Percentiles rank a stretch among this genome's conserved stretches.
phyloP scores from a whole-genome alignment of 2,888 invertebrate genomes.

The Troides oblongomaculatus region DNA sequence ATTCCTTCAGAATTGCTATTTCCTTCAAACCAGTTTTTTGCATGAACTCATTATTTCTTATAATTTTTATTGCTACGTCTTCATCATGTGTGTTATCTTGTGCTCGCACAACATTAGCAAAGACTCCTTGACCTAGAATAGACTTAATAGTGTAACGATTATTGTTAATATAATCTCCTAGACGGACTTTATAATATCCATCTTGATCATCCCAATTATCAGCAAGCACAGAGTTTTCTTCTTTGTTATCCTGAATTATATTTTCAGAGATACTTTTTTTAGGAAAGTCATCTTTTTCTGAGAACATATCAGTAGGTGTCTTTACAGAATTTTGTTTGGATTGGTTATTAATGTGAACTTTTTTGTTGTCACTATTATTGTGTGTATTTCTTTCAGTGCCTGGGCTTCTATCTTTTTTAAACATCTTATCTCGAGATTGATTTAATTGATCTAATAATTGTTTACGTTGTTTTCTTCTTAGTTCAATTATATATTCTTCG shows the following conservation, averaged over 20 bases:
- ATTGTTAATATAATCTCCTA: conserved; percentile 91
- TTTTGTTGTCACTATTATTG: conserved; percentile 38
- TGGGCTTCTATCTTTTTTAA: conserved; percentile 33
- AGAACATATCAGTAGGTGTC: conserved; percentile 92
- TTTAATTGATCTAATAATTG: conserved; percentile 84
- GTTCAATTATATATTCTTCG: conserved; percentile 95
- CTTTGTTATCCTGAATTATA: conserved; percentile 52
- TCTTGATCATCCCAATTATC: conserved; percentile 99
- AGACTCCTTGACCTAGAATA: conserved; percentile 98
- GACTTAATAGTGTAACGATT: conserved; percentile 95
- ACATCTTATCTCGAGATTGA: conserved; percentile 35
- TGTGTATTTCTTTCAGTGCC: conserved; percentile 25
- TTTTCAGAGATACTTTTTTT: conserved; percentile 73
- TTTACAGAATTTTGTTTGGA: conserved; percentile 53
- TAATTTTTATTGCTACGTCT: conserved; percentile 98
- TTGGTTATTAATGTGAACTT: conserved; percentile 41
- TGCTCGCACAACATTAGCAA: conserved; percentile 97
- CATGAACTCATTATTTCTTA: conserved; percentile 99
- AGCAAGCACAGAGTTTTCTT: conserved; percentile 91
- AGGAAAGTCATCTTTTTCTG: conserved; percentile 92
- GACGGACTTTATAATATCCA: conserved; percentile 96
- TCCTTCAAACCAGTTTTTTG: conserved; percentile 98
- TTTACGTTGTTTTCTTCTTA: conserved; percentile 91
- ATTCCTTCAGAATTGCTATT: conserved; percentile 92
- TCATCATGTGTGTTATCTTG: conserved; percentile 90